phyloP scores from a whole-genome alignment of 2,888 invertebrate genomes.

The Microchrysa polita region DNA sequence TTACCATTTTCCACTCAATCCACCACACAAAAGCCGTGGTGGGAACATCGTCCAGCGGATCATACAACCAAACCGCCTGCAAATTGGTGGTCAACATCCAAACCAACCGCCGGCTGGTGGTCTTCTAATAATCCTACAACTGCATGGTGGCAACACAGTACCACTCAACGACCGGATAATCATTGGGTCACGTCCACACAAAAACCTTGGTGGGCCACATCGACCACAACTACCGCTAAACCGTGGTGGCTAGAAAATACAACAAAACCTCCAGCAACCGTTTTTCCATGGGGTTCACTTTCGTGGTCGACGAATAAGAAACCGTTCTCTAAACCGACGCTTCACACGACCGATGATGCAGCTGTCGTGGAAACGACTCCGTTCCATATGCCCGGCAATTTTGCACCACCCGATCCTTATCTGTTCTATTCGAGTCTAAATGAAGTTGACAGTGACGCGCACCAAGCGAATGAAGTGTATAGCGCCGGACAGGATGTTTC shows the following conservation, averaged over 20 bases:
- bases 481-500: too few relatives aligned
- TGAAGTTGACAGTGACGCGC: not conserved
- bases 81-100: constrained; percentile 8
- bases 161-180: not conserved
- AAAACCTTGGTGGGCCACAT: constrained; percentile 33
- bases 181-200: constrained; percentile 26
- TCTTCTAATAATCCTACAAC: constrained; percentile 13
- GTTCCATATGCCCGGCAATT: constrained; percentile 47
- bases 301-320: not conserved
- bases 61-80: constrained; percentile 3
- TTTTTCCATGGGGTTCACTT: constrained; percentile 13
- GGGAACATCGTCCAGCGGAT: constrained; percentile 19
- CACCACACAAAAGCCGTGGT: constrained; percentile 29
- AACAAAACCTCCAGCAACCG: constrained; percentile 5
- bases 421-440: not conserved
- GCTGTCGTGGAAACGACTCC: constrained; percentile 45
- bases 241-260: constrained; percentile 35
- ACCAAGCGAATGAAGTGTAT: not conserved
- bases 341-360: not conserved
- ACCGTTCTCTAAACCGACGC: constrained; percentile 12
- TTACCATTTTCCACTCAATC: constrained; percentile 22
- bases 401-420: constrained; percentile 34
- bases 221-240: constrained; percentile 16
- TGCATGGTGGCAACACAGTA: constrained; percentile 47
- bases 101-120: constrained; percentile 29